Base-by-base conservation (phyloP, 2,113 vertebrate species). In the Misgurnus anguillicaudatus region DNA sequence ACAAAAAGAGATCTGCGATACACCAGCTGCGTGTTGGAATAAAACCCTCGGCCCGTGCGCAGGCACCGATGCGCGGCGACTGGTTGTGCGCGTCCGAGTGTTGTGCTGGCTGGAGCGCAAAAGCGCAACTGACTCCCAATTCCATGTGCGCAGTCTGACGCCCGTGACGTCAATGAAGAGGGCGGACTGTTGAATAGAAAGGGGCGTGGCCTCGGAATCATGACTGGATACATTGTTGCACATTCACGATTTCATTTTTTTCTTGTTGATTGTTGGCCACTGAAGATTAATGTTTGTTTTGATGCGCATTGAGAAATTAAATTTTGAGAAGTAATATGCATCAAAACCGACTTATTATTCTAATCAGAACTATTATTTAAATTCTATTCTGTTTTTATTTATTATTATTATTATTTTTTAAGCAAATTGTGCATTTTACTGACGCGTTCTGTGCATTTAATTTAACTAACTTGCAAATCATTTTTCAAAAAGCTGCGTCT, bases 81-180 rank as follows among this genome's bases (percentile, higher is more conserved):
- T 45, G 39, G 4, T 64, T 17, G 47, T 42, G 70, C 60, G 47
- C 45, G 74, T 76, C 61, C 17, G 74, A 64, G 24, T 64, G 8
- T 5, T 76, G 3, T 16, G 9, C 31, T 19, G 53, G 36, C 65
- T 83, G 62, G 58, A 76, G 63, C 74, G 58, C 60, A 72, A 65
- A 65, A 71, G 87, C 87, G 87, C 90, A 84, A 85, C 63, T 81
- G 91, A 85, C 84, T 88, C 90, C 88, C 89, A 71, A 84, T 80
- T 87, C 88, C 94, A 94, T 94, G 95, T 95, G 94, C 92, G 80
- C 87, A 87, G 79, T 87, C 85, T 67, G 87, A 80, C 80, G 85
- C 69, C 75, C 64, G 9, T 92, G 92, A 93, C 92, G 92, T 93
- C 91, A 92, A 58, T 80, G 51, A 47, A 71, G 10, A 51, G 58